Evolutionary conservation across 2,888 invertebrate genomes (phyloP).

Genomic region (Drosophila subsilvestris): DNA sequence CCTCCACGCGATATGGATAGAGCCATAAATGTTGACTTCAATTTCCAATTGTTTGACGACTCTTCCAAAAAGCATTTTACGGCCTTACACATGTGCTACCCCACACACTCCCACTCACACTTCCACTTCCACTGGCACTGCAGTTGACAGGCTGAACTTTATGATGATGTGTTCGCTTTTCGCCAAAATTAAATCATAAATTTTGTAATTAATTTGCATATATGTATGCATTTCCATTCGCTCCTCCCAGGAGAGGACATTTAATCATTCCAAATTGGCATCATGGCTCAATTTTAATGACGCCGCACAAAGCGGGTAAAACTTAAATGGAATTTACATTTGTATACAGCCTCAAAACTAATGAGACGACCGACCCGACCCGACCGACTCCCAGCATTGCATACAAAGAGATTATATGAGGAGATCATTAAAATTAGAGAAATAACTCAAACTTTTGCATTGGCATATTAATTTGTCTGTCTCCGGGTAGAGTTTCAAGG

Average conservation of each 20-base stretch:
- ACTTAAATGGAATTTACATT: constrained; percentile 37
- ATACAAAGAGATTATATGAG: constrained; percentile 27
- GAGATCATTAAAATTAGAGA: constrained; percentile 59
- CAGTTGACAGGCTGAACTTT: constrained; percentile 58
- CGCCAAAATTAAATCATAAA: constrained; percentile 70
- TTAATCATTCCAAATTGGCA: constrained; percentile 68
- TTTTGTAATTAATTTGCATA: constrained; percentile 77
- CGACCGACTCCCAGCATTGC: constrained; percentile 11
- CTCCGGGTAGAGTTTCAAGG: constrained; percentile 23
- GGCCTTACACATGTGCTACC: constrained; percentile 72
- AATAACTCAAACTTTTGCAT: constrained; percentile 30
- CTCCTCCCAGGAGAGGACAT: constrained; percentile 15
- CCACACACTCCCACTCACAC: neutral
- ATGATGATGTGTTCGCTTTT: constrained; percentile 45
- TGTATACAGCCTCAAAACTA: constrained; percentile 36
- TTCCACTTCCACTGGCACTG: neutral
- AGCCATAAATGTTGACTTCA: constrained; percentile 71
- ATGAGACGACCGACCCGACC: constrained; percentile 33
- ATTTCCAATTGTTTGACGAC: constrained; percentile 56
- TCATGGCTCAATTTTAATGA: constrained; percentile 75
- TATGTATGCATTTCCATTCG: constrained; percentile 37
- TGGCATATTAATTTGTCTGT: constrained; percentile 55
- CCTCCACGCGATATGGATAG: constrained; percentile 54
- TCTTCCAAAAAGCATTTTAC: constrained; percentile 61
- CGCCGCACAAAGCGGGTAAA: constrained; percentile 18